These are phyloP conservation scores for Nipponia nippon DNA, from an alignment of 2,113 vertebrate genomes.

Conservation along the genomic window DNA sequence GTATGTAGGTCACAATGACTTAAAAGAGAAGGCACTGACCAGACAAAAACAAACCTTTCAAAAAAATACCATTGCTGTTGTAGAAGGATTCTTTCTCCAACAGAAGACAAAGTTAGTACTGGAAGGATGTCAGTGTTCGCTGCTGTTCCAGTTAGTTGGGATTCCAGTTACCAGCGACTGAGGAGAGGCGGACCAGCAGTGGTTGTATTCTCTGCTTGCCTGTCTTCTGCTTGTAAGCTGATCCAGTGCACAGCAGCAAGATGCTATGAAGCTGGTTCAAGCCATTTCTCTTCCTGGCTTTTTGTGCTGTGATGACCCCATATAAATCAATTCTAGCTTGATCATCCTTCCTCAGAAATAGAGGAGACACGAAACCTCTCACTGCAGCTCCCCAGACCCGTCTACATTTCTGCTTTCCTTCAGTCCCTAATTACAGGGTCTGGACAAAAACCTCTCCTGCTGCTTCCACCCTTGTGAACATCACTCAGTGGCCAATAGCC, in stretches of 20 bases:
- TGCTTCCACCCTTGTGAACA: neutral
- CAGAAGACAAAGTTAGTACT: neutral
- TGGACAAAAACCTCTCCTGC: neutral
- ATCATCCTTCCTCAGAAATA: neutral
- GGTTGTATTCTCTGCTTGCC: neutral
- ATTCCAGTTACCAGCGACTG: neutral
- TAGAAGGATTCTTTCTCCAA: neutral
- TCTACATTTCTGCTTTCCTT: neutral
- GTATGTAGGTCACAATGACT: conserved; percentile 58
- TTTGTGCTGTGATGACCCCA: neutral
- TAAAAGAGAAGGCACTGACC: conserved; percentile 9
- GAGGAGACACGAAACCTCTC: neutral
- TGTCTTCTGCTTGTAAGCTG: neutral
- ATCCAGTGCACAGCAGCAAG: neutral
- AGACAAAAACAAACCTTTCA: conserved; percentile 9
- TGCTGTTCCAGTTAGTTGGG: neutral
- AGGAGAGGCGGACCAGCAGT: neutral
- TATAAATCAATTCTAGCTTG: neutral
- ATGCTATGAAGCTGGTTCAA: neutral
- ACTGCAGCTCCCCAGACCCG: neutral
- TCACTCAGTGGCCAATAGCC: neutral
- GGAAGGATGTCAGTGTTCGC: neutral
- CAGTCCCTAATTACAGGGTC: neutral
- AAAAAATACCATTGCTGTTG: neutral
- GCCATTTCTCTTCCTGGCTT: neutral